Conservation (phyloP, 2,888 invertebrate species). For the Schizotus pectinicornis region DNA sequence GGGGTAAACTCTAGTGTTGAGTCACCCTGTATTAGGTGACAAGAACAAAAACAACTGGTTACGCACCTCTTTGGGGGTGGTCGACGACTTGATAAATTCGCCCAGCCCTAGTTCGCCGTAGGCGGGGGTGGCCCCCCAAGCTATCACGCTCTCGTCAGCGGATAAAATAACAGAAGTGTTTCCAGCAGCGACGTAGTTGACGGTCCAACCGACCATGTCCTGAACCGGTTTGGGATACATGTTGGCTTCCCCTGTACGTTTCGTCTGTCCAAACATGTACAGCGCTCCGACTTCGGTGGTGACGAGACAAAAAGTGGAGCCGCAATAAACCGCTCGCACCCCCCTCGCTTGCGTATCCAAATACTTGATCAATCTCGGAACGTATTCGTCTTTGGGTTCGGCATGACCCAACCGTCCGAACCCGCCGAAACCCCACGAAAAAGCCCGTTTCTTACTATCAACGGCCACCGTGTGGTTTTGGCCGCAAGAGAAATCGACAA, state of each 20-base stretch:
- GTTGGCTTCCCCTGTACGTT: slow-evolving; percentile 92
- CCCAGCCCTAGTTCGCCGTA: slow-evolving; percentile 94
- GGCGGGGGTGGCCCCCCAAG: slow-evolving; percentile 94
- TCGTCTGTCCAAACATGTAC: slow-evolving; percentile 90
- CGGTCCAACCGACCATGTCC: slow-evolving; percentile 92
- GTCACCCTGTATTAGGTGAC: too few relatives aligned
- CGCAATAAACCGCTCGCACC: slow-evolving; percentile 81
- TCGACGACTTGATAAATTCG: slow-evolving; percentile 81
- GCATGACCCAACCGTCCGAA: slow-evolving; percentile 93
- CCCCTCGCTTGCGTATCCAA: slow-evolving; percentile 87
- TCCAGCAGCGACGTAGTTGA: slow-evolving; percentile 82
- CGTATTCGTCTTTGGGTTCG: slow-evolving; percentile 90
- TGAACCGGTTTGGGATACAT: slow-evolving; percentile 97
- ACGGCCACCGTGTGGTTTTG: slow-evolving; percentile 90
- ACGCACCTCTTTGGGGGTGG: slow-evolving; percentile 85
- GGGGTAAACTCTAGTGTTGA: too few relatives aligned
- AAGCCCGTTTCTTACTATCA: slow-evolving; percentile 87
- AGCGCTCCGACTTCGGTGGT: slow-evolving; percentile 78
- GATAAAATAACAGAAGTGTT: slow-evolving; percentile 85
- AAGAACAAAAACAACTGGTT: background rate
- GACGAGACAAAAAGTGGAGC: slow-evolving; percentile 85
- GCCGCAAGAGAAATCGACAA: slow-evolving; percentile 90
- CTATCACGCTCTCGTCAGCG: slow-evolving; percentile 89
- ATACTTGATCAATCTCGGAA: slow-evolving; percentile 80
- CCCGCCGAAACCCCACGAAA: slow-evolving; percentile 96